A percentile compares a stretch with the other conserved stretches of the same genome.
Conservation (phyloP, 2,113 vertebrate genomes). For the Mellivora capensis region DNA sequence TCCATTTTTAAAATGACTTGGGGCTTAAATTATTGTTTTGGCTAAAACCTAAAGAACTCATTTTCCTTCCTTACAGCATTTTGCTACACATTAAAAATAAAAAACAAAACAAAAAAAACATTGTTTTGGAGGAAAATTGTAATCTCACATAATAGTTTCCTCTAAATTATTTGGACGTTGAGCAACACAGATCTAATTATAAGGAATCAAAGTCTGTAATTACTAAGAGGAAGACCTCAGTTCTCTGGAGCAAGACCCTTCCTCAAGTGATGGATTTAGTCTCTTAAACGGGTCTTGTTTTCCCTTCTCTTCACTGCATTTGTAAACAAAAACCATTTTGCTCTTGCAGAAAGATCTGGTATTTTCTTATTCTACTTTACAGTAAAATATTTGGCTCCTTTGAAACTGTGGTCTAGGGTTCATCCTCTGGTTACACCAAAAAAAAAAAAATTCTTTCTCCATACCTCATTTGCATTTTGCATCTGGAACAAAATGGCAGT, state of each 20-base stretch:
- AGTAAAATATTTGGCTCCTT: background rate
- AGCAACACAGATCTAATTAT: slow-evolving; percentile 20
- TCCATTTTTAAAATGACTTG: slow-evolving; percentile 61
- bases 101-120: too few relatives aligned
- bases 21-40: slow-evolving; percentile 36
- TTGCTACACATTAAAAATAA: background rate
- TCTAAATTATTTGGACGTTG: slow-evolving; percentile 47
- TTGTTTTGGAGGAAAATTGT: slow-evolving; percentile 9
- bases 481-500: background rate
- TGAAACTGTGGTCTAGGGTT: background rate
- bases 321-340: background rate
- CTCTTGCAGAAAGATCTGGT: background rate
- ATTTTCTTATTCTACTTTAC: slow-evolving; percentile 22
- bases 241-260: background rate
- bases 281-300: background rate
- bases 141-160: slow-evolving; percentile 14
- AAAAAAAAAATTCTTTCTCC: background rate
- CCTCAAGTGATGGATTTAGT: background rate
- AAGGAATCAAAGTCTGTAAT: slow-evolving; percentile 23
- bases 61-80: background rate
- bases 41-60: background rate
- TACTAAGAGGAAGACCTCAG: slow-evolving; percentile 28
- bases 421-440: background rate
- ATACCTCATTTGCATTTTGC: background rate
- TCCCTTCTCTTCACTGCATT: background rate